Percentiles rank a stretch among this genome's conserved stretches.
Evolutionary conservation across 2,797 vertebrate genomes (phyloP).

Genomic region (Scleropages formosus): DNA sequence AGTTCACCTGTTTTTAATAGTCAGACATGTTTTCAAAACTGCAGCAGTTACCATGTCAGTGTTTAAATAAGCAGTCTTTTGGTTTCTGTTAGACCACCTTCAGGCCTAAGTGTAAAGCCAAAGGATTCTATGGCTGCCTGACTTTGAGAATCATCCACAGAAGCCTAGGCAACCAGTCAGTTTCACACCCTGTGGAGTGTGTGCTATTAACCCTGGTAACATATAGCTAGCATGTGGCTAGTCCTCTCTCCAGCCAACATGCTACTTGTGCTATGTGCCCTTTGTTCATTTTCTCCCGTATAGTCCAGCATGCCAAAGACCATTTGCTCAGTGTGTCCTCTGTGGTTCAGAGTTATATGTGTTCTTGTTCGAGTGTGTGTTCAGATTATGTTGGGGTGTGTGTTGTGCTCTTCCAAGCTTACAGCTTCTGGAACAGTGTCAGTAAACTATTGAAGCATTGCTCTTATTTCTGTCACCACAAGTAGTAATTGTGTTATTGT

Average conservation of each 20-base stretch:
- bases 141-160: conserved; percentile 8
- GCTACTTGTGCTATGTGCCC: too few species aligned
- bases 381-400: neutral
- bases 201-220: conserved; percentile 17
- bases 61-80: too few species aligned
- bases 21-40: too few species aligned
- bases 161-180: too few species aligned
- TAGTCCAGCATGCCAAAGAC: too few species aligned
- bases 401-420: neutral
- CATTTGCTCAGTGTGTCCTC: too few species aligned
- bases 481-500: conserved; percentile 14
- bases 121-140: neutral
- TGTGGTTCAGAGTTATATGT: neutral
- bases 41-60: too few species aligned
- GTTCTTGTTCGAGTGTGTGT: neutral
- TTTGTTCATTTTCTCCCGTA: too few species aligned
- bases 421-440: neutral
- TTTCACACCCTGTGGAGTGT: too few species aligned
- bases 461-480: conserved; percentile 1
- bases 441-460: neutral
- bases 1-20: too few species aligned
- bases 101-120: neutral
- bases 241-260: too few species aligned
- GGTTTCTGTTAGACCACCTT: too few species aligned
- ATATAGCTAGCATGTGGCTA: neutral